Evolutionary conservation across 2,888 invertebrate genomes (phyloP).

Genomic region (Arctia plantaginis): DNA sequence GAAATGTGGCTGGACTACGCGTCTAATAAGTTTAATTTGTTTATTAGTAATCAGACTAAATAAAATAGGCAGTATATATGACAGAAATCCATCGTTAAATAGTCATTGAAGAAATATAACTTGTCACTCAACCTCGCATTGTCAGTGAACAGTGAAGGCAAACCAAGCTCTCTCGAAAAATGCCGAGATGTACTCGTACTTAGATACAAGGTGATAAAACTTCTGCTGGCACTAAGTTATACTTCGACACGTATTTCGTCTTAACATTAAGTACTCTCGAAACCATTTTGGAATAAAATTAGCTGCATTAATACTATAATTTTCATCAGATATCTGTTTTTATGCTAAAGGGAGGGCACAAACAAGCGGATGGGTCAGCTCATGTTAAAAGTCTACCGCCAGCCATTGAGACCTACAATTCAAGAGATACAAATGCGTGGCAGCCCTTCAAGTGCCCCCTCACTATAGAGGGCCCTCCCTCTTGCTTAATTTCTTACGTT

Average conservation of each 20-base stretch:
- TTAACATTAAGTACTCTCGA: not conserved
- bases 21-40: not conserved
- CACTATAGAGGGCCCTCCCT: too few relatives aligned
- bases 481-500: not conserved
- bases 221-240: not conserved
- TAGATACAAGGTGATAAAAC: not conserved
- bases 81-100: not conserved
- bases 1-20: slow-evolving; percentile 50
- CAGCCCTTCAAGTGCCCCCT: too few relatives aligned
- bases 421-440: too few relatives aligned
- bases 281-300: not conserved
- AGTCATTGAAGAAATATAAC: not conserved
- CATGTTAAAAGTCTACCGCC: too few relatives aligned
- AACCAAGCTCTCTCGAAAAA: not conserved
- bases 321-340: too few relatives aligned
- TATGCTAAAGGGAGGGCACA: too few relatives aligned
- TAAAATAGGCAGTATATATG: not conserved
- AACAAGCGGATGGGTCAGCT: too few relatives aligned
- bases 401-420: too few relatives aligned
- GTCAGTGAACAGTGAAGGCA: not conserved
- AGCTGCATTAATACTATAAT: not conserved
- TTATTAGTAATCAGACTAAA: not conserved
- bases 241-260: not conserved
- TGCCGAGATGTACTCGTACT: too few relatives aligned
- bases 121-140: not conserved